These are phyloP conservation scores for Erebia palarica DNA, from an alignment of 2,888 invertebrate genomes.

Conservation along the genomic window DNA sequence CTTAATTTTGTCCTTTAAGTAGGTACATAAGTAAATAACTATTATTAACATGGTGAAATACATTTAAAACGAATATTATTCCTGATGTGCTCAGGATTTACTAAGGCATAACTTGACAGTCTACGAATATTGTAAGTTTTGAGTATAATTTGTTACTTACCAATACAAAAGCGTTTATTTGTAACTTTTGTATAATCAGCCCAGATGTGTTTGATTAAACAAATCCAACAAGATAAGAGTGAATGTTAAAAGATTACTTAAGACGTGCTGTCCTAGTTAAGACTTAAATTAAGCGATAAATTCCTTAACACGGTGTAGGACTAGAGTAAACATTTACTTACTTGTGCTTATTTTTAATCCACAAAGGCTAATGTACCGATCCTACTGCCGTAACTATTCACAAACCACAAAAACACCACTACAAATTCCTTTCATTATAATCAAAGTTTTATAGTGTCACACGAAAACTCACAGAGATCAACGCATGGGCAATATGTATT, in stretches of 20 bases:
- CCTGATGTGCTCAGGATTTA: no score
- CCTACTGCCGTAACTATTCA: slow-evolving; percentile 54
- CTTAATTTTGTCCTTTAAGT: no score
- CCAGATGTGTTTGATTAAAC: neutral
- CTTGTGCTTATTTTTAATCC: slow-evolving; percentile 72
- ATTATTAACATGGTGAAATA: no score
- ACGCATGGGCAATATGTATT: slow-evolving; percentile 53
- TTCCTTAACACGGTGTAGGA: slow-evolving; percentile 20
- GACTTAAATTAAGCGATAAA: slow-evolving; percentile 15
- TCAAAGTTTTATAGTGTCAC: slow-evolving; percentile 55
- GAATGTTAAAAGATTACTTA: neutral
- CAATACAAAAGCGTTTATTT: neutral
- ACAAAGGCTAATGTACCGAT: slow-evolving; percentile 56
- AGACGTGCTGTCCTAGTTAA: neutral
- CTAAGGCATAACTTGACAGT: no score
- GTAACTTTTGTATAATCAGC: neutral
- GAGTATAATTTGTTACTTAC: no score
- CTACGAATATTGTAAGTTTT: no score
- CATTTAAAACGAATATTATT: no score
- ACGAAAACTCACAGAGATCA: slow-evolving; percentile 52
- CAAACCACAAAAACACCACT: slow-evolving; percentile 64
- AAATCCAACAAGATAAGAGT: neutral
- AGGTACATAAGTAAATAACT: no score
- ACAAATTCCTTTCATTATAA: slow-evolving; percentile 71
- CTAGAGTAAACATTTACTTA: slow-evolving; percentile 72